phyloP scores from a whole-genome alignment of 2,888 invertebrate genomes.

The Xestia rhomboidea region DNA sequence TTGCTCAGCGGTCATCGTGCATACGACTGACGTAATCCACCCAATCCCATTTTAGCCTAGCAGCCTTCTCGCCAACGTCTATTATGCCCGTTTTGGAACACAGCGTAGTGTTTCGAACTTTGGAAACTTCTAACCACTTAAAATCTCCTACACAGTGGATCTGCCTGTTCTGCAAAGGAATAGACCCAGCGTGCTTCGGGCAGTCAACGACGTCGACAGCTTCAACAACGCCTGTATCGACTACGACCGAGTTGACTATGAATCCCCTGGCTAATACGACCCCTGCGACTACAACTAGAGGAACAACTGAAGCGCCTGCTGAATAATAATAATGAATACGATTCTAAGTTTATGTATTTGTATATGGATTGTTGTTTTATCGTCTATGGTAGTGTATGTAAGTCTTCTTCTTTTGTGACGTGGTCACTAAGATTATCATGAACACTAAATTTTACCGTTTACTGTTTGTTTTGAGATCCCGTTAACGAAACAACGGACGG shows the following conservation, averaged over 20 bases:
- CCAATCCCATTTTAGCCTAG: too few relatives aligned
- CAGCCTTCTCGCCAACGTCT: too few relatives aligned
- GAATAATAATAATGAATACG: constrained; percentile 11
- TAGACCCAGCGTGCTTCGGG: constrained; percentile 43
- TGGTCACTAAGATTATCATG: too few relatives aligned
- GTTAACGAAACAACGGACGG: too few relatives aligned
- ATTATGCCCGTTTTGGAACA: too few relatives aligned
- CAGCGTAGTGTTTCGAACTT: too few relatives aligned
- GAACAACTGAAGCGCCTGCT: constrained; percentile 18
- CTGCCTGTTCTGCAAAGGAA: constrained; percentile 76
- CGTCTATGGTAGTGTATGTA: neutral
- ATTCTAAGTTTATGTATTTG: neutral
- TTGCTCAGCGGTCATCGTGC: too few relatives aligned
- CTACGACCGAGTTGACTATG: constrained; percentile 62
- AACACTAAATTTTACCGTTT: too few relatives aligned
- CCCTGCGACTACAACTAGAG: constrained; percentile 25
- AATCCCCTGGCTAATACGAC: constrained; percentile 52
- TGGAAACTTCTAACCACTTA: neutral
- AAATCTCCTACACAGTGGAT: constrained; percentile 67
- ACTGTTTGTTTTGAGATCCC: too few relatives aligned
- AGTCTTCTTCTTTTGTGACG: too few relatives aligned
- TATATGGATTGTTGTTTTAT: neutral
- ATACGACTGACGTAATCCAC: too few relatives aligned
- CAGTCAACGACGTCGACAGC: constrained; percentile 26
- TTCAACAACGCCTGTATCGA: neutral